phyloP scores from a whole-genome alignment of 2,888 invertebrate genomes.

The Spialia ferax region DNA sequence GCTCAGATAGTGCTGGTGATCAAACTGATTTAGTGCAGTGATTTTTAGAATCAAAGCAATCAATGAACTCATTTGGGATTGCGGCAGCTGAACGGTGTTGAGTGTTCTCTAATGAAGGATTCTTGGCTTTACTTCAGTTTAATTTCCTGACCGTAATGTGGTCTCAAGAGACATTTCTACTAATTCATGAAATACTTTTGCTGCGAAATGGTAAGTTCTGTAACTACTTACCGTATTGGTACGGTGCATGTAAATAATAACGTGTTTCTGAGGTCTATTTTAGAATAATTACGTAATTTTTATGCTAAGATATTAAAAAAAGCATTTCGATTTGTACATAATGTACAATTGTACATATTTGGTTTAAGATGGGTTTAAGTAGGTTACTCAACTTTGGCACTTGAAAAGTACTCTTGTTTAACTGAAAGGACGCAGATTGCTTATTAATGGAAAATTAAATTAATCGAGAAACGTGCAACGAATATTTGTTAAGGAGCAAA shows the following conservation, averaged over 20 bases:
- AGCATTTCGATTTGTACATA: constrained; percentile 24
- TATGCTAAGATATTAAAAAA: constrained; percentile 12
- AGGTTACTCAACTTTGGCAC: constrained; percentile 20
- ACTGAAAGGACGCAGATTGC: constrained; percentile 1
- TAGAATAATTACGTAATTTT: not conserved
- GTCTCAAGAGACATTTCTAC: not conserved
- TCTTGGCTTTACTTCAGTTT: not conserved
- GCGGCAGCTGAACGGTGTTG: not conserved
- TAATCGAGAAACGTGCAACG: constrained; percentile 33
- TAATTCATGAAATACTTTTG: not conserved
- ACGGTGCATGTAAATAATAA: constrained; percentile 9
- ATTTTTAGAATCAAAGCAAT: not conserved
- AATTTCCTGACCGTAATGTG: constrained; percentile 4
- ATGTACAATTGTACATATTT: constrained; percentile 35
- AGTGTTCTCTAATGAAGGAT: not conserved
- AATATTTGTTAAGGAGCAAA: constrained; percentile 28
- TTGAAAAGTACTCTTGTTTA: not conserved
- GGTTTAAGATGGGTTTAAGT: too few relatives aligned
- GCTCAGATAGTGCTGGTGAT: constrained; percentile 6
- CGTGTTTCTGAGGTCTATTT: constrained; percentile 20
- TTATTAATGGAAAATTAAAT: constrained; percentile 10
- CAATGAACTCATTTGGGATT: constrained; percentile 17
- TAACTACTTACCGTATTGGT: too few relatives aligned
- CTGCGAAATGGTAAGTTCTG: not conserved
- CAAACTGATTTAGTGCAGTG: not conserved